phyloP scores from a whole-genome alignment of 2,888 invertebrate species.

The Diplazon laetatorius region DNA sequence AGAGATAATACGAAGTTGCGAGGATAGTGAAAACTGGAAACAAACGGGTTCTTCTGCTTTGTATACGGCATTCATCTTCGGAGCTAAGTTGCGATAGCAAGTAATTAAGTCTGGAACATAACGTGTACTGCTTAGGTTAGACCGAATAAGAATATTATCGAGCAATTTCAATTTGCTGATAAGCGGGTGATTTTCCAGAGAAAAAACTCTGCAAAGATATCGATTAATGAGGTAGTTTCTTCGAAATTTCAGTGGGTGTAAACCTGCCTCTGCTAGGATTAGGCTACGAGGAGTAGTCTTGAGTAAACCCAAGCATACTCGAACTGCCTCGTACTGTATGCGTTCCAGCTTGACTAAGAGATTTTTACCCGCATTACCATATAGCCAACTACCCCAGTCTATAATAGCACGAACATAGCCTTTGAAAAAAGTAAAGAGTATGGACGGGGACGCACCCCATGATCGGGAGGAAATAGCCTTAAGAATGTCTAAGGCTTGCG shows the following conservation, averaged over 20 bases:
- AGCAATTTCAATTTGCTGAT: not conserved
- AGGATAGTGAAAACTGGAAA: not conserved
- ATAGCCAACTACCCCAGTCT: no score
- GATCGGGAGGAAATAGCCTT: slow-evolving; percentile 10
- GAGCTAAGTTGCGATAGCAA: not conserved
- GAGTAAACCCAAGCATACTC: slow-evolving; percentile 1
- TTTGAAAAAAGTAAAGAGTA: not conserved
- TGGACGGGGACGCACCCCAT: no score
- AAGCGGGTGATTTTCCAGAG: not conserved
- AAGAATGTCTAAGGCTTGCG: not conserved
- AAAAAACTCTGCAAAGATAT: not conserved
- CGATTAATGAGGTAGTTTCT: not conserved
- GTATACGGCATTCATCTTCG: not conserved
- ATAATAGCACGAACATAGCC: no score
- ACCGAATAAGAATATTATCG: not conserved
- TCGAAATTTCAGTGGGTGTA: slow-evolving; percentile 4
- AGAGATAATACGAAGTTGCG: not conserved
- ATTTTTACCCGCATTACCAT: no score
- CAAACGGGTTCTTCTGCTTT: slow-evolving; percentile 6
- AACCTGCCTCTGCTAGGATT: not conserved
- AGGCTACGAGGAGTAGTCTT: not conserved
- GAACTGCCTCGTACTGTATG: not conserved
- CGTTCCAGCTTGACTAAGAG: no score
- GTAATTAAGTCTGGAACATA: not conserved
- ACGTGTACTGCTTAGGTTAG: not conserved